Percentiles rank a stretch among this genome's conserved stretches.
phyloP scores from a whole-genome alignment of 1,140 invertebrate genomes.

The Drosophila teissieri region DNA sequence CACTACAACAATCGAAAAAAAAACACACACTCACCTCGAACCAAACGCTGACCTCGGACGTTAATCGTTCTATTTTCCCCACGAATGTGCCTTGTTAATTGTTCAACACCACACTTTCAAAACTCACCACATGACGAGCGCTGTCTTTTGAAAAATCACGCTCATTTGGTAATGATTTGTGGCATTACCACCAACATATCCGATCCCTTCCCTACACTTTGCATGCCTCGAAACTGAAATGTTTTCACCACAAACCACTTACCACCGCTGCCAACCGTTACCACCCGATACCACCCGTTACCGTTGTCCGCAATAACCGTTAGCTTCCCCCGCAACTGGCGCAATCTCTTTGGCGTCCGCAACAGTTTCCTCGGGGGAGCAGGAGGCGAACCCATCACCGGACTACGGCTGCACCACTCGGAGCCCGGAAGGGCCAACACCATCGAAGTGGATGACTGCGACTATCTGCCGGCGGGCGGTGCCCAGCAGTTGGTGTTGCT shows the following conservation, averaged over 20 bases:
- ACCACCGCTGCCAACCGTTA: constrained; percentile 23
- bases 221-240: constrained; percentile 23
- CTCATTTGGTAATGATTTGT: constrained; percentile 8
- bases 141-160: constrained; percentile 16
- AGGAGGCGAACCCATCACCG: constrained; percentile 56
- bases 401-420: constrained; percentile 52
- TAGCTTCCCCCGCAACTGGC: constrained; percentile 81
- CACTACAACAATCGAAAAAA: not conserved
- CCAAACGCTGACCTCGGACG: constrained; percentile 52
- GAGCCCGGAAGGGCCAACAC: constrained; percentile 77
- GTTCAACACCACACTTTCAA: constrained; percentile 11
- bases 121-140: constrained; percentile 26
- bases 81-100: constrained; percentile 7
- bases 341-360: constrained; percentile 64
- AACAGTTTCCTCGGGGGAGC: constrained; percentile 49
- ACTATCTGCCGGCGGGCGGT: constrained; percentile 67
- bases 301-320: constrained; percentile 55
- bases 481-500: constrained; percentile 71
- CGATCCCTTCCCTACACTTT: constrained; percentile 4
- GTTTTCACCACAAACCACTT: constrained; percentile 8
- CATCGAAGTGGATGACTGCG: constrained; percentile 82
- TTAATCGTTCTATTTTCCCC: constrained; percentile 19
- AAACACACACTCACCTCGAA: constrained; percentile 28
- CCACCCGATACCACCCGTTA: constrained; percentile 32
- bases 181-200: not conserved